phyloP scores from a whole-genome alignment of 2,797 vertebrate genomes.

The Champsocephalus esox region DNA sequence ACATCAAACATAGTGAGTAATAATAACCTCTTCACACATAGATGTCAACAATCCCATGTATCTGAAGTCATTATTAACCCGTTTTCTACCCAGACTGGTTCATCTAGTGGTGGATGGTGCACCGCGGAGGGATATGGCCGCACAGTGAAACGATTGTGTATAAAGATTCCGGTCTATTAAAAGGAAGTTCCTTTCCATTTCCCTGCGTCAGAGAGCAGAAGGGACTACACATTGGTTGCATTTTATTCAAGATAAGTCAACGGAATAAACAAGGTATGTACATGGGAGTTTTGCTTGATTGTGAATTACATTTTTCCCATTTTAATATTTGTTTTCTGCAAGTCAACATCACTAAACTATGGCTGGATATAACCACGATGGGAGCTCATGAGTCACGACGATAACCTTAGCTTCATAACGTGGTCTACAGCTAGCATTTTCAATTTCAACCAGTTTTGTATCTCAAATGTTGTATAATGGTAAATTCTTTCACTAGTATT shows the following conservation, averaged over 20 bases:
- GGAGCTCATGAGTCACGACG: constrained; percentile 44
- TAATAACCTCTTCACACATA: rapidly evolving
- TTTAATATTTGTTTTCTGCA: background rate
- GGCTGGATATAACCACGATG: background rate
- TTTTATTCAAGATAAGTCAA: constrained; percentile 84
- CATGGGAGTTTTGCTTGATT: rapidly evolving
- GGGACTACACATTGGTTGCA: constrained; percentile 78
- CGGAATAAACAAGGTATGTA: constrained; percentile 79
- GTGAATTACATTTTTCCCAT: rapidly evolving
- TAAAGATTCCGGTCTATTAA: constrained; percentile 84
- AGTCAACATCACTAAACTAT: rapidly evolving
- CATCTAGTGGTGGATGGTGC: constrained; percentile 27
- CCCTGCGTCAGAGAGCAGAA: constrained; percentile 80
- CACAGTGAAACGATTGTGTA: constrained; percentile 76
- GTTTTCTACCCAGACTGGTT: background rate
- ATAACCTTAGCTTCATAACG: constrained; percentile 20
- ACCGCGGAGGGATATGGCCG: constrained; percentile 85
- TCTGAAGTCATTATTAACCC: rapidly evolving
- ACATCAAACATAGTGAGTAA: background rate
- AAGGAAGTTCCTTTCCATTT: constrained; percentile 84
- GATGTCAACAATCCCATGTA: rapidly evolving
- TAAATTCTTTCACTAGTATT: rapidly evolving
- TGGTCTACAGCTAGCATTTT: background rate
- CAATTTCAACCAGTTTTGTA: rapidly evolving
- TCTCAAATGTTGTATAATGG: rapidly evolving